Conservation (phyloP, 2,888 invertebrate genomes). For the Congeria kusceri region DNA sequence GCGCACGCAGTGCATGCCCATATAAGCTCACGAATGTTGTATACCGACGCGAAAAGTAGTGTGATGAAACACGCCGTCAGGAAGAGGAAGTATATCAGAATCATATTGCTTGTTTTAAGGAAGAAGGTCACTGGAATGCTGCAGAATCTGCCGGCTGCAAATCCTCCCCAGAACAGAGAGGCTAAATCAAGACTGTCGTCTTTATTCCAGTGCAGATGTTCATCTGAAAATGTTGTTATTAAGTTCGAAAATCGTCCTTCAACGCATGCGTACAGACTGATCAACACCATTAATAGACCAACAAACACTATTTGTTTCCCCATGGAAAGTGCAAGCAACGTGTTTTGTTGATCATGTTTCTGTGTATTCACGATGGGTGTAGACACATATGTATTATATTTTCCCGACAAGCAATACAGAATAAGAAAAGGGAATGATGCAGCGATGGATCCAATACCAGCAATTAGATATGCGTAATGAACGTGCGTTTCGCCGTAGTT, state of each 20-base stretch:
- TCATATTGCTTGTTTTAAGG: constrained; percentile 80
- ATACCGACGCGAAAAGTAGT: constrained; percentile 35
- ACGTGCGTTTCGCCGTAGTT: constrained; percentile 40
- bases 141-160: constrained; percentile 83
- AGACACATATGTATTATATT: constrained; percentile 14
- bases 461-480: constrained; percentile 37
- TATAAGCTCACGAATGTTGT: constrained; percentile 25
- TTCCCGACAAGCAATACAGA: constrained; percentile 23
- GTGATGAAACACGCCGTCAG: constrained; percentile 30
- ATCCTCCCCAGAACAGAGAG: constrained; percentile 85
- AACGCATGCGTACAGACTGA: constrained; percentile 83
- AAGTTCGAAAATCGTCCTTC: constrained; percentile 84
- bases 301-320: constrained; percentile 73
- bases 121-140: constrained; percentile 83
- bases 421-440: constrained; percentile 42
- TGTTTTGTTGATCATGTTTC: constrained; percentile 14
- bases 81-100: constrained; percentile 63
- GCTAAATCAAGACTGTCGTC: constrained; percentile 79
- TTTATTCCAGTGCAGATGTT: constrained; percentile 78
- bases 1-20: constrained; percentile 46
- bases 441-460: constrained; percentile 16
- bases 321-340: constrained; percentile 38
- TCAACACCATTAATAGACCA: constrained; percentile 79
- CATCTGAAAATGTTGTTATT: constrained; percentile 82
- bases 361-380: constrained; percentile 2